A percentile compares a stretch with the other conserved stretches of the same genome.
Conservation (phyloP, 2,797 vertebrate genomes). For the Ispidina picta region DNA sequence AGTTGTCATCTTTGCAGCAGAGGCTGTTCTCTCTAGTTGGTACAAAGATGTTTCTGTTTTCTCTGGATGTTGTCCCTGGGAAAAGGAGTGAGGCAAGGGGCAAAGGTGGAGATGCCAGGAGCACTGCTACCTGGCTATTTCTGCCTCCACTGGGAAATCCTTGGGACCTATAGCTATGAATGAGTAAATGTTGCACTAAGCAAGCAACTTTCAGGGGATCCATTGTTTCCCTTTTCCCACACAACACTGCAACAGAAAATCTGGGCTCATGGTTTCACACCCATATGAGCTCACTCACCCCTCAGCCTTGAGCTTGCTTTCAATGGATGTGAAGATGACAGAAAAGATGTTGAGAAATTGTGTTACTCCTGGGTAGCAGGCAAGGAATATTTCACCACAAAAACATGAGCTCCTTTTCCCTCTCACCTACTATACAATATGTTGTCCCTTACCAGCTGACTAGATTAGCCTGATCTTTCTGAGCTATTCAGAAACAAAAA, state of each 20-base stretch:
- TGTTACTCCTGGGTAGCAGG: not conserved
- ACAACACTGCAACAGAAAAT: not conserved
- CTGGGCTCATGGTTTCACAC: too few relatives aligned
- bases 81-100: not conserved
- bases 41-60: not conserved
- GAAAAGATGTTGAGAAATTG: not conserved
- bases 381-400: not conserved
- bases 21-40: not conserved
- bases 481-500: not conserved
- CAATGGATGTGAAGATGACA: not conserved
- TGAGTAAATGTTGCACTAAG: not conserved
- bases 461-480: not conserved
- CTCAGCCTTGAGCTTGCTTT: not conserved
- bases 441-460: not conserved
- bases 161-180: not conserved
- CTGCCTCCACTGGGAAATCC: not conserved
- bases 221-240: not conserved
- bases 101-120: not conserved
- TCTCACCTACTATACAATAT: rapidly evolving
- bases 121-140: not conserved
- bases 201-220: not conserved
- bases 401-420: not conserved
- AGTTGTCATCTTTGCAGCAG: not conserved
- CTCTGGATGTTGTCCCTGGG: not conserved
- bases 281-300: not conserved